These are phyloP conservation scores for Nymphalis polychloros DNA, from an alignment of 2,888 invertebrate genomes.

Conservation along the genomic window DNA sequence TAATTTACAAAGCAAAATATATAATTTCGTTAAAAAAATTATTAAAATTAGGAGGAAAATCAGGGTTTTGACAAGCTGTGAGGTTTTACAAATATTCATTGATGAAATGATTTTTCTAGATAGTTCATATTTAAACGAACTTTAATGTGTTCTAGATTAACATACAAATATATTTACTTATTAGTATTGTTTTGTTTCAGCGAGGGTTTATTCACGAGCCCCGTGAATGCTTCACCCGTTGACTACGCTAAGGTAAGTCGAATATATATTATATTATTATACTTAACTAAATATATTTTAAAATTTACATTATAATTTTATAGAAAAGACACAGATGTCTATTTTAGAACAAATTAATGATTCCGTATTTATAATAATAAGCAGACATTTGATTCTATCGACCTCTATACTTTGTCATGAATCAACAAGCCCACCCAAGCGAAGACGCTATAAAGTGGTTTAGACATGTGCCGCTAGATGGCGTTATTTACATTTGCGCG, in stretches of 20 bases:
- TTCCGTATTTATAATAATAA: background rate
- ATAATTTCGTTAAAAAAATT: too few species aligned
- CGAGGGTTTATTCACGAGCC: conserved; percentile 84
- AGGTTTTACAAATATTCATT: too few species aligned
- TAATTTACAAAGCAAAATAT: too few species aligned
- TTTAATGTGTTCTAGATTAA: too few species aligned
- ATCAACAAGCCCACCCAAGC: conserved; percentile 45
- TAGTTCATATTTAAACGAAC: too few species aligned
- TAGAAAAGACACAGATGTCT: too few species aligned
- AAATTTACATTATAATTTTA: too few species aligned
- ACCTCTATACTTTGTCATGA: conserved; percentile 33
- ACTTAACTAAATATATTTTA: background rate
- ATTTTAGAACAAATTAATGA: background rate
- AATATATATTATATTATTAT: background rate
- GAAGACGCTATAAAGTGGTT: conserved; percentile 53
- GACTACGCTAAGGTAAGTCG: conserved; percentile 83
- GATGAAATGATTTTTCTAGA: too few species aligned
- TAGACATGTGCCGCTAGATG: conserved; percentile 61
- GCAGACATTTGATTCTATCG: conserved; percentile 7
- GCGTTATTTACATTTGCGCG: conserved; percentile 52
- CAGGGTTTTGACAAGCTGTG: too few species aligned
- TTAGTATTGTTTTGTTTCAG: conserved; percentile 74
- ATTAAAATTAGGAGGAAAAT: too few species aligned
- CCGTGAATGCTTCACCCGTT: conserved; percentile 82
- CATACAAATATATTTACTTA: background rate